Percentiles rank a stretch among this genome's conserved stretches.
Conservation (phyloP, 2,113 vertebrate genomes). For the Equus quagga region DNA sequence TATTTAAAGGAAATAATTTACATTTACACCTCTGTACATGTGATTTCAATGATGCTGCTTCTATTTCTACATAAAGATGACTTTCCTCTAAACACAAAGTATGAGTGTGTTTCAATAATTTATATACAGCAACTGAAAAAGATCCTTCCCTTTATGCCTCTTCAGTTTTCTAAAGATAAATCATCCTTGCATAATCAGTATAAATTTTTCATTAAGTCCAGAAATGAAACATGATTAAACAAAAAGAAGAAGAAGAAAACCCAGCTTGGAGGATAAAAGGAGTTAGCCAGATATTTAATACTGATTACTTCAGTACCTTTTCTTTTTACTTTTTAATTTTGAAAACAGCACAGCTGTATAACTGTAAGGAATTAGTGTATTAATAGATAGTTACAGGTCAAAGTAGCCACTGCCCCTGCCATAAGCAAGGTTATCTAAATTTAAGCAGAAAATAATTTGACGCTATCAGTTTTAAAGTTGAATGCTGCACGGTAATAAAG, state of each 20-base stretch:
- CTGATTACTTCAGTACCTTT: not conserved
- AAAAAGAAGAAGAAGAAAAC: not conserved
- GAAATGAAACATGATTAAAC: not conserved
- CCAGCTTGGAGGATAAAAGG: not conserved
- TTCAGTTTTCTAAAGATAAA: constrained; percentile 19
- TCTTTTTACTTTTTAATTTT: not conserved
- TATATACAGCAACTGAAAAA: not conserved
- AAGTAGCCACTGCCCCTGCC: not conserved
- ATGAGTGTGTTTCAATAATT: not conserved
- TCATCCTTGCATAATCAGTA: not conserved
- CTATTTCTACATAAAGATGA: constrained; percentile 1
- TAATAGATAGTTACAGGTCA: not conserved
- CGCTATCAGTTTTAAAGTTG: not conserved
- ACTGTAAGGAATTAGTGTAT: not conserved
- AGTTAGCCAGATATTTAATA: not conserved
- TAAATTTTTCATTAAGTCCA: not conserved
- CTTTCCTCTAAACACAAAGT: not conserved
- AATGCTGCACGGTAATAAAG: not conserved
- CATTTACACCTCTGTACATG: not conserved
- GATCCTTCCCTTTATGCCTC: not conserved
- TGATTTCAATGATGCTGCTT: not conserved
- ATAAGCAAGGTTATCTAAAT: not conserved
- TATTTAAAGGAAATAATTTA: constrained; percentile 44
- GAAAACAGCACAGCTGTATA: not conserved
- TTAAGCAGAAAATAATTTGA: constrained; percentile 1